A percentile compares a stretch with the other conserved stretches of the same genome.
Evolutionary conservation across 2,113 vertebrate genomes (phyloP).

Genomic region (Misgurnus mizolepis): DNA sequence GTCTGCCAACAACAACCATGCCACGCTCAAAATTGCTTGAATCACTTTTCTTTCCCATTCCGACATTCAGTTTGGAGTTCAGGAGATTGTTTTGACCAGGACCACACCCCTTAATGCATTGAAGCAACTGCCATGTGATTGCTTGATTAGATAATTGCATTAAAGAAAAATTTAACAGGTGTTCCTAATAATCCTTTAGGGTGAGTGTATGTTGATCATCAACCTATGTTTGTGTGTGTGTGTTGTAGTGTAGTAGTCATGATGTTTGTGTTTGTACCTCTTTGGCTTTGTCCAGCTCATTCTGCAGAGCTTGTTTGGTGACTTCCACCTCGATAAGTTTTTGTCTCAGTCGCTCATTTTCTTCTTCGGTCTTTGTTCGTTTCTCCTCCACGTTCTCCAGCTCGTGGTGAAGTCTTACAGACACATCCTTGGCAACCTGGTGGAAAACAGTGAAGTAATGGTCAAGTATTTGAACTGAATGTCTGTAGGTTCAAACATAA

Average conservation of each 20-base stretch:
- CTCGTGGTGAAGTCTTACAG: constrained; percentile 95
- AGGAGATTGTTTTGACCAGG: no score
- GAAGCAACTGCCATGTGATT: no score
- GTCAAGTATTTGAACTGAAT: not conserved
- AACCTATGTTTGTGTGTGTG: not conserved
- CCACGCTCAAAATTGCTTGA: no score
- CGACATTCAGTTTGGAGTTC: no score
- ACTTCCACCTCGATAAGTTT: constrained; percentile 95
- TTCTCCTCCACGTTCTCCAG: constrained; percentile 97
- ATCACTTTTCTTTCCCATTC: no score
- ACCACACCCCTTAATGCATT: no score
- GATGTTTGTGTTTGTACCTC: constrained; percentile 74
- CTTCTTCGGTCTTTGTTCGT: constrained; percentile 91
- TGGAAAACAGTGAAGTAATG: not conserved
- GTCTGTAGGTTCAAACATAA: not conserved
- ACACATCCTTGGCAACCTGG: constrained; percentile 97
- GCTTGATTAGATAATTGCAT: no score
- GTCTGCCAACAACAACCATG: no score
- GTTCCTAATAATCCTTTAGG: no score
- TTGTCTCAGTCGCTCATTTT: constrained; percentile 93
- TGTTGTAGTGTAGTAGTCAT: not conserved
- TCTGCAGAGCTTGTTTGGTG: constrained; percentile 93
- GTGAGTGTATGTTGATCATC: no score
- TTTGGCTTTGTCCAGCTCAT: constrained; percentile 92
- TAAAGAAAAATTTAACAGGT: no score